phyloP scores from a whole-genome alignment of 2,113 vertebrate species.

The Sceloporus tristichus region DNA sequence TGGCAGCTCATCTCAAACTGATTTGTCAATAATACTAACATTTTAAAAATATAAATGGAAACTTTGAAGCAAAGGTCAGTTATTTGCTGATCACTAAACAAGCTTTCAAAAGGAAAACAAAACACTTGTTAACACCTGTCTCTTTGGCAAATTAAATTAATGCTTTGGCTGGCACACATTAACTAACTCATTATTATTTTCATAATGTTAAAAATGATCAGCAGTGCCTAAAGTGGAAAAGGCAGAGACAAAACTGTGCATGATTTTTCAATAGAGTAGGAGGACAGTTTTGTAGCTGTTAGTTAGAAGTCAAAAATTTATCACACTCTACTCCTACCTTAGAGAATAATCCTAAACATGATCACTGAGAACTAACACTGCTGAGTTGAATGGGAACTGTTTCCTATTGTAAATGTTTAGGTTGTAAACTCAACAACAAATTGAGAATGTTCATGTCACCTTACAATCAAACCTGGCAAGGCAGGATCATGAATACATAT shows the following conservation, averaged over 20 bases:
- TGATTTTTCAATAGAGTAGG: neutral
- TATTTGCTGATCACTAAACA: slow-evolving; percentile 39
- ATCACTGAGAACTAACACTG: neutral
- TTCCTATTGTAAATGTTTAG: neutral
- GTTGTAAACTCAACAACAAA: neutral
- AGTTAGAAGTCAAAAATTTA: slow-evolving; percentile 31
- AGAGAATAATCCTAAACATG: neutral
- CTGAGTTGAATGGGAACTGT: neutral
- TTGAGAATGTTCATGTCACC: neutral
- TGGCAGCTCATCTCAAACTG: slow-evolving; percentile 28
- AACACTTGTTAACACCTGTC: slow-evolving; percentile 42
- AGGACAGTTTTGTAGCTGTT: slow-evolving; percentile 31
- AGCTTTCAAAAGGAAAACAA: slow-evolving; percentile 56
- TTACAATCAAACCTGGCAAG: neutral
- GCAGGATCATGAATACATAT: neutral
- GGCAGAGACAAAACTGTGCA: neutral
- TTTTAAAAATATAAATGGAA: slow-evolving; percentile 46
- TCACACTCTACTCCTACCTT: slow-evolving; percentile 1
- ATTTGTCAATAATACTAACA: slow-evolving; percentile 8
- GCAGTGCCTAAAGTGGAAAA: slow-evolving; percentile 40
- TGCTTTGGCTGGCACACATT: slow-evolving; percentile 49
- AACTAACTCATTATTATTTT: slow-evolving; percentile 39
- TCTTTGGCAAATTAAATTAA: slow-evolving; percentile 47
- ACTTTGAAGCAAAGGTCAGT: slow-evolving; percentile 40
- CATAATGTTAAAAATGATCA: slow-evolving; percentile 29